Evolutionary conservation across 2,797 vertebrate genomes (phyloP), one percentile per base, ranked within the genome.

Genomic region (Sciurus carolinensis): DNA sequence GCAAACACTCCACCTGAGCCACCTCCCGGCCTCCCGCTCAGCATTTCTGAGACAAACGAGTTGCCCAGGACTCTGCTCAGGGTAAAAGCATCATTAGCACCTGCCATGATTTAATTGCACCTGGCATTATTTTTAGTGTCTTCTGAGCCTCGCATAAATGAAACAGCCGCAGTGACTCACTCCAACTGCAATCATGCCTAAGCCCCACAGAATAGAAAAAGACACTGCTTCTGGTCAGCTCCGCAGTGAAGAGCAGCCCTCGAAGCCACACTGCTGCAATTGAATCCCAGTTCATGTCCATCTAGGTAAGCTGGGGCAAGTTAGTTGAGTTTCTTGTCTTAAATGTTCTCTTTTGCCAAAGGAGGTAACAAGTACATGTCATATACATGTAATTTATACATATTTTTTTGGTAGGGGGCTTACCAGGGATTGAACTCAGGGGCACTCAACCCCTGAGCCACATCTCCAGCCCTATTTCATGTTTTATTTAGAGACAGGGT

Each of bases 61-160:
- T 14, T 54, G 15, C 39, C 39, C 59, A n/a, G 47, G 73, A 3
- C 57, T 80, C 57, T 52, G 17, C 24, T 91, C 33, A 72, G 67
- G 47, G 91, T 87, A 82, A 82, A 87, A 90, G 87, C 59, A 59
- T 67, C 67, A 44, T 59, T 90, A 67, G 80, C 30, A 28, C 36
- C 33, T 39, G 26, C 33, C 18, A 62, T 20, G 33, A 66, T 64
- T 84, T 79, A 77, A 91, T 50, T 69, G 52, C 5, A 87, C 11
- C 44, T 47, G 76, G 30, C n/a, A 50, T 57, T 80, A 54, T 80
- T 77, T 81, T 91, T 86, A 72, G n/a, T 64, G 57, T 75, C 52
- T 79, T 77, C 57, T 44, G 14, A 26, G 57, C n/a, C 8, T 52
- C 52, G 83, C 62, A 30, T 22, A 64, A 93, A 90, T 57, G 30